phyloP scores from a whole-genome alignment of 2,888 invertebrate species.

The Ophion costatus region DNA sequence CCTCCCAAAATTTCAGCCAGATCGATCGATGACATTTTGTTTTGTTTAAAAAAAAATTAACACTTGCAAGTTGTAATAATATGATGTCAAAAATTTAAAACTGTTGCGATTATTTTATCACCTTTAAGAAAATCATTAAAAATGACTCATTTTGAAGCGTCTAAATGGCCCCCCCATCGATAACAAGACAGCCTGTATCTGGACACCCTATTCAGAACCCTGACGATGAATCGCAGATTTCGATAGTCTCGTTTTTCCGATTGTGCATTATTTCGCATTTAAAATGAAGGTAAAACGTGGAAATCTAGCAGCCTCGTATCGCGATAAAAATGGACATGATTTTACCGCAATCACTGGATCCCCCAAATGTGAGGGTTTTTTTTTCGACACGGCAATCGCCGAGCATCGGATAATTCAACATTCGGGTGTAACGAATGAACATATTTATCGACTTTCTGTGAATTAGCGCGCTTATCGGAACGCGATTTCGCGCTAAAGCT shows the following conservation, averaged over 20 bases:
- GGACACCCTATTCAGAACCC: slow-evolving; percentile 20
- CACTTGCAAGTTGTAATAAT: no score
- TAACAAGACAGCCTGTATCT: background rate
- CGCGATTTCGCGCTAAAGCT: background rate
- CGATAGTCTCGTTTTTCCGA: slow-evolving; percentile 37
- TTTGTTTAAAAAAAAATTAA: no score
- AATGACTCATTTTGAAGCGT: no score
- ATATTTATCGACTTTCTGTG: slow-evolving; percentile 9
- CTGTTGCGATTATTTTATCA: no score
- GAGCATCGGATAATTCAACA: background rate
- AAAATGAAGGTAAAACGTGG: background rate
- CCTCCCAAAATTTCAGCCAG: no score
- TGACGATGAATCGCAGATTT: slow-evolving; percentile 6
- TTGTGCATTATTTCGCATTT: no score
- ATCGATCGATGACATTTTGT: no score
- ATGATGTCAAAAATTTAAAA: no score
- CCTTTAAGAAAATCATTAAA: no score
- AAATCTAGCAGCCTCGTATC: background rate
- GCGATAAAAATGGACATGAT: background rate
- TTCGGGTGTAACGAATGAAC: background rate
- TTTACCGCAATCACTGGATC: background rate
- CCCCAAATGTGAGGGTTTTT: background rate
- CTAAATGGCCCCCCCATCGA: no score
- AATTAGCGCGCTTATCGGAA: slow-evolving; percentile 30
- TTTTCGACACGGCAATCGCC: background rate